A percentile compares a stretch with the other conserved stretches of the same genome.
phyloP scores from a whole-genome alignment of 1,140 invertebrate species.

The Ericerus pela region DNA sequence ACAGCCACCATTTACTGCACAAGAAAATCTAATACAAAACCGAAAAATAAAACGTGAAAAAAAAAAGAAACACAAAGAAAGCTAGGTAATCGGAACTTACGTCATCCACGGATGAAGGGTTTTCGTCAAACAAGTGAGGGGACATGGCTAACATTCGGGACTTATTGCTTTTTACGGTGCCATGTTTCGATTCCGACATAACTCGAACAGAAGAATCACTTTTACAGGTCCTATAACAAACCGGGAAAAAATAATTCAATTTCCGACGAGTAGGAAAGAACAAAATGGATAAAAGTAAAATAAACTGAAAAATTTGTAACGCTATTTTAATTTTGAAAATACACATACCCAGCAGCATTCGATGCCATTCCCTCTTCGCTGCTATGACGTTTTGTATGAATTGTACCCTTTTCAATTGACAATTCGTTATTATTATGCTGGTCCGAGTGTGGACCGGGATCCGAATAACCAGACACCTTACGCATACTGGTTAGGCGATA shows the following conservation, averaged over 20 bases:
- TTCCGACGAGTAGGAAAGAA: too few relatives aligned
- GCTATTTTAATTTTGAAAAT: neutral
- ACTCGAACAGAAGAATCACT: neutral
- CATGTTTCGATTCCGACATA: constrained; percentile 3
- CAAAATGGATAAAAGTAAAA: too few relatives aligned
- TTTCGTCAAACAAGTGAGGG: neutral
- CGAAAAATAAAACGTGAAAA: too few relatives aligned
- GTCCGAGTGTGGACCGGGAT: constrained; percentile 25
- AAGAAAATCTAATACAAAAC: too few relatives aligned
- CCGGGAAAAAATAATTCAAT: too few relatives aligned
- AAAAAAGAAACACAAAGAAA: too few relatives aligned
- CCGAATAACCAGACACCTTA: constrained; percentile 53
- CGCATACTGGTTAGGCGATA: constrained; percentile 81
- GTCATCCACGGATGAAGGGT: neutral
- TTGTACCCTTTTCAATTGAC: constrained; percentile 75
- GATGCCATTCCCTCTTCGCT: constrained; percentile 49
- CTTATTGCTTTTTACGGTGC: neutral
- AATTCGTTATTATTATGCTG: constrained; percentile 31
- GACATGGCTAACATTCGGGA: neutral
- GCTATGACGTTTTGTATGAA: constrained; percentile 90
- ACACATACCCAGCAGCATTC: constrained; percentile 4
- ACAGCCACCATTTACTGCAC: too few relatives aligned
- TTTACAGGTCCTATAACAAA: too few relatives aligned
- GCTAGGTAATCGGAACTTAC: too few relatives aligned
- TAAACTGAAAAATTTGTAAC: too few relatives aligned